Conservation (phyloP, 2,113 vertebrate genomes). For the Cacatua alba region DNA sequence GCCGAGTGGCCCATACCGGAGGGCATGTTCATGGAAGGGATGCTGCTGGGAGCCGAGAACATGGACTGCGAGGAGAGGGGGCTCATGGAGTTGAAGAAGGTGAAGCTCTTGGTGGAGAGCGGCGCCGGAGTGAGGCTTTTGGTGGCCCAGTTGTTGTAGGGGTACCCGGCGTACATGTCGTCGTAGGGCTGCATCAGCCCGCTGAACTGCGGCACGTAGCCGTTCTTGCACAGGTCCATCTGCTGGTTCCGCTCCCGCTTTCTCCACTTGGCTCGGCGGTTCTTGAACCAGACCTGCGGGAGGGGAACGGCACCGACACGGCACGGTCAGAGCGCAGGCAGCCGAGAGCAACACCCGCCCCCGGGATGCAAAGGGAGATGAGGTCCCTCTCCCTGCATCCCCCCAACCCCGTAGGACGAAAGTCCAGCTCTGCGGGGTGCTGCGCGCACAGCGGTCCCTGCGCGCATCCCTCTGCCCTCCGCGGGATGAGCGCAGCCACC, state of each 20-base stretch:
- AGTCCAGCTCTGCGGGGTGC: neutral
- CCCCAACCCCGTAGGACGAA: no score
- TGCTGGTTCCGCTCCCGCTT: slow-evolving; percentile 99
- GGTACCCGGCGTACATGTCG: slow-evolving; percentile 96
- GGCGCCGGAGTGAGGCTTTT: slow-evolving; percentile 92
- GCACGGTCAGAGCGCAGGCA: neutral
- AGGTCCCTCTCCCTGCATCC: neutral
- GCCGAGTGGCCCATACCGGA: slow-evolving; percentile 92
- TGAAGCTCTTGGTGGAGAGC: slow-evolving; percentile 96
- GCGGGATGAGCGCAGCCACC: neutral
- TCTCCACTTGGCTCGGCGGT: slow-evolving; percentile 97
- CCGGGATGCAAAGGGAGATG: neutral
- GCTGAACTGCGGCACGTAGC: slow-evolving; percentile 98
- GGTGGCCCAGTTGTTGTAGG: slow-evolving; percentile 99
- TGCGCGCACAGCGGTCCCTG: neutral
- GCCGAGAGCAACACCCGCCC: neutral
- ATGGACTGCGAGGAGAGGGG: slow-evolving; percentile 96
- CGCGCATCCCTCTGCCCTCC: neutral
- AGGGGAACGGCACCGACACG: neutral
- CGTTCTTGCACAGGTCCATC: slow-evolving; percentile 98
- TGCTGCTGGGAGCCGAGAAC: slow-evolving; percentile 94
- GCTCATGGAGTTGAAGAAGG: slow-evolving; percentile 99
- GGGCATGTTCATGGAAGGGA: slow-evolving; percentile 98
- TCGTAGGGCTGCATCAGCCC: slow-evolving; percentile 98
- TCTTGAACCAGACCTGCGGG: slow-evolving; percentile 97